These are phyloP conservation scores for Hoplias malabaricus DNA, from an alignment of 2,113 vertebrate genomes.

Conservation along the genomic window DNA sequence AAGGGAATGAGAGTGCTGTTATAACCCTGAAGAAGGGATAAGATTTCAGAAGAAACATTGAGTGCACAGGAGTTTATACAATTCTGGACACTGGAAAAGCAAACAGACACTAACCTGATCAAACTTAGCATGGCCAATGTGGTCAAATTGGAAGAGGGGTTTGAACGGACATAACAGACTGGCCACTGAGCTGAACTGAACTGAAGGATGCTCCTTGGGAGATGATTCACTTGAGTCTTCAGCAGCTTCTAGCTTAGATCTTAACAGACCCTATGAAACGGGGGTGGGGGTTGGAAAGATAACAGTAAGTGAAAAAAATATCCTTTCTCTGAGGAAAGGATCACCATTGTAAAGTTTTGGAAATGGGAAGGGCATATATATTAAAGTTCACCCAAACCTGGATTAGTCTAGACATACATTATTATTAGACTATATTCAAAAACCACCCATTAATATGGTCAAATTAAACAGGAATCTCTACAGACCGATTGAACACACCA, in stretches of 20 bases:
- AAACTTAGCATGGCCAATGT: constrained; percentile 75
- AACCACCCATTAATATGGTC: constrained; percentile 44
- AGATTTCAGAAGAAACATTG: too few relatives aligned
- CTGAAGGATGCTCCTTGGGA: constrained; percentile 39
- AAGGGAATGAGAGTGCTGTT: too few relatives aligned
- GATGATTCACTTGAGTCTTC: constrained; percentile 51
- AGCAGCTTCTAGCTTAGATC: constrained; percentile 71
- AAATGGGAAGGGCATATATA: constrained; percentile 39
- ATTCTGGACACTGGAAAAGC: too few relatives aligned
- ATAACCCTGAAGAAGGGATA: too few relatives aligned
- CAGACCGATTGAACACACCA: constrained; percentile 48
- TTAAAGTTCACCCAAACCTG: constrained; percentile 34
- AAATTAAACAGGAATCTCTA: constrained; percentile 46
- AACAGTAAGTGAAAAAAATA: not conserved
- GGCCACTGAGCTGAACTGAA: constrained; percentile 59
- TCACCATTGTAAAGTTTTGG: constrained; percentile 12
- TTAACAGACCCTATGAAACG: constrained; percentile 77
- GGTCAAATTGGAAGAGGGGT: constrained; percentile 79
- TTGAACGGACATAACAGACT: constrained; percentile 72
- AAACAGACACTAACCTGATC: constrained; percentile 80
- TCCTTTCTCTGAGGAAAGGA: constrained; percentile 32
- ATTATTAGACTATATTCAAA: constrained; percentile 47
- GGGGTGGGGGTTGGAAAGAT: not conserved
- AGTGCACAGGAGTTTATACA: too few relatives aligned
- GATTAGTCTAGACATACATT: constrained; percentile 37